Conservation (phyloP, 2,113 vertebrate genomes). For the Gadus chalcogrammus region DNA sequence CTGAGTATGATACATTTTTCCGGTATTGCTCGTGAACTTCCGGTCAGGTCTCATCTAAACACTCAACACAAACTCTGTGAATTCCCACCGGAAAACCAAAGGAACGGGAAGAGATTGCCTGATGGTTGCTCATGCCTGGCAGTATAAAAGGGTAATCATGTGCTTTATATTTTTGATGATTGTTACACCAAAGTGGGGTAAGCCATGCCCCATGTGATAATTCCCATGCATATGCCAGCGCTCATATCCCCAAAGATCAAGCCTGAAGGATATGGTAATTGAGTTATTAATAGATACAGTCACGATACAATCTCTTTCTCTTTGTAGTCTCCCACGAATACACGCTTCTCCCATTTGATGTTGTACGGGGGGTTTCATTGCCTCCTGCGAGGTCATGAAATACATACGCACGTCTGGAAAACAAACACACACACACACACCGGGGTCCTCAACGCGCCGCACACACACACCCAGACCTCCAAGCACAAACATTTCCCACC, state of each 20-base stretch:
- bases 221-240: conserved; percentile 39
- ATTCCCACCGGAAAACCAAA: conserved; percentile 13
- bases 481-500: neutral
- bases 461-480: too few species aligned
- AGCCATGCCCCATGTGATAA: conserved; percentile 39
- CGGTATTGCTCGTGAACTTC: conserved; percentile 25
- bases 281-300: conserved; percentile 62
- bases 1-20: neutral
- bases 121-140: conserved; percentile 22
- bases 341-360: conserved; percentile 54
- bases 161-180: conserved; percentile 41
- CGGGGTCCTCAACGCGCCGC: too few species aligned
- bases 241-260: conserved; percentile 52
- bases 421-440: neutral
- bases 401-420: neutral
- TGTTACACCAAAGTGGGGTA: conserved; percentile 38
- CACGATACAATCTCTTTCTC: conserved; percentile 54
- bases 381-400: conserved; percentile 2
- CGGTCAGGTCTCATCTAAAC: conserved; percentile 44
- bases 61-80: conserved; percentile 42
- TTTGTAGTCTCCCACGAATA: conserved; percentile 60
- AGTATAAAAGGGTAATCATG: conserved; percentile 22
- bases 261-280: conserved; percentile 62
- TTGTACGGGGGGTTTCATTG: conserved; percentile 37
- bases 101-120: conserved; percentile 30